phyloP scores from a whole-genome alignment of 2,888 invertebrate species.

The Hetaerina titia region DNA sequence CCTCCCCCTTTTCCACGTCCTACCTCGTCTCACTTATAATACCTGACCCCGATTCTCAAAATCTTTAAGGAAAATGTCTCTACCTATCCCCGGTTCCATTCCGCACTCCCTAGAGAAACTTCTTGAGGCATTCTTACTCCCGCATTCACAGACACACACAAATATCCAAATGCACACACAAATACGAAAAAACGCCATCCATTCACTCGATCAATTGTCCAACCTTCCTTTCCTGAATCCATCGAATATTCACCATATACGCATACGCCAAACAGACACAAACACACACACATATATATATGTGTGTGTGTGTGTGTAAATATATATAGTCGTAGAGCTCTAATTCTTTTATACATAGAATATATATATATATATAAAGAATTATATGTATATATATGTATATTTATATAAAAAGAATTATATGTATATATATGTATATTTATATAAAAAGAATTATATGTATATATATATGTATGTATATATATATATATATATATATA shows the following conservation, averaged over 20 bases:
- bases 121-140: not conserved
- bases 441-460: too few relatives aligned
- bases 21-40: slow-evolving; percentile 30
- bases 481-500: too few relatives aligned
- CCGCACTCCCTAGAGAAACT: slow-evolving; percentile 55
- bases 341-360: too few relatives aligned
- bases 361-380: too few relatives aligned
- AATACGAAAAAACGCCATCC: not conserved
- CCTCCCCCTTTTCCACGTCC: not conserved
- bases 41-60: slow-evolving; percentile 57
- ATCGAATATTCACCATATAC: not conserved
- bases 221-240: not conserved
- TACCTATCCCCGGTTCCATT: slow-evolving; percentile 48
- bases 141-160: not conserved
- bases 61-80: not conserved
- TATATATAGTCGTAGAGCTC: too few relatives aligned
- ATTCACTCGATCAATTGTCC: not conserved
- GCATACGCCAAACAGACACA: too few relatives aligned
- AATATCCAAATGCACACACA: not conserved
- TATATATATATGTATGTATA: too few relatives aligned
- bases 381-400: too few relatives aligned
- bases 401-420: too few relatives aligned
- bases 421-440: too few relatives aligned
- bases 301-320: too few relatives aligned
- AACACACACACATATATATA: too few relatives aligned